Evolutionary conservation across 2,888 invertebrate genomes (phyloP).

Genomic region (Cephonodes hylas): DNA sequence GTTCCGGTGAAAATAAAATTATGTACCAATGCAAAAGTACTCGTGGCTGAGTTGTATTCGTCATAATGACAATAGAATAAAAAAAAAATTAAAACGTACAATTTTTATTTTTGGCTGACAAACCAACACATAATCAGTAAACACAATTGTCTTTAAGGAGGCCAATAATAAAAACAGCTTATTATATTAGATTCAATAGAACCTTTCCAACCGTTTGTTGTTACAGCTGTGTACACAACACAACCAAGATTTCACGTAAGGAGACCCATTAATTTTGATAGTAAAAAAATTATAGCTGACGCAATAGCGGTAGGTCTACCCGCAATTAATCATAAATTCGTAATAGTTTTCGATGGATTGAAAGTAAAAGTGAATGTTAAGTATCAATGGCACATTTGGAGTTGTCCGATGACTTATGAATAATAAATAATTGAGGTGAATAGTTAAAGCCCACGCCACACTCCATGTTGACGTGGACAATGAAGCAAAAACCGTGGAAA

Average conservation of each 20-base stretch:
- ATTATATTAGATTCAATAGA: conserved; percentile 23
- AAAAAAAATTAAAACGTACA: not conserved
- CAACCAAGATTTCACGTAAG: conserved; percentile 15
- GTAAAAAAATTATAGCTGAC: conserved; percentile 28
- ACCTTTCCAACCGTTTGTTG: conserved; percentile 16
- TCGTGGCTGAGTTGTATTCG: not conserved
- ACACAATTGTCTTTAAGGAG: not conserved
- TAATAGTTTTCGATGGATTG: conserved; percentile 16
- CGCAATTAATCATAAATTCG: conserved; percentile 18
- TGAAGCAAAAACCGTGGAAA: conserved; percentile 1
- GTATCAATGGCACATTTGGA: not conserved
- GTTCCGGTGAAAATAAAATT: not conserved
- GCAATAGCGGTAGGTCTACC: conserved; percentile 25
- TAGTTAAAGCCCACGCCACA: conserved; percentile 17
- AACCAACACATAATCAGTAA: not conserved
- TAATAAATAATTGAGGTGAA: conserved; percentile 17
- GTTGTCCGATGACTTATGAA: conserved; percentile 4
- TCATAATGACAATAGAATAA: not conserved
- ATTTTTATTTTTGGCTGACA: too few species aligned
- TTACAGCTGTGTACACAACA: conserved; percentile 16
- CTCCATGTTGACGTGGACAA: conserved; percentile 7
- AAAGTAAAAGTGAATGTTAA: conserved; percentile 30
- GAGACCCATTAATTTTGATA: conserved; percentile 19
- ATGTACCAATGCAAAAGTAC: not conserved
- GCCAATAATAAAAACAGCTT: conserved; percentile 21